A percentile compares a stretch with the other conserved stretches of the same genome.
These are phyloP conservation scores for Dioctria linearis DNA, from an alignment of 2,888 invertebrate species.

Conservation along the genomic window DNA sequence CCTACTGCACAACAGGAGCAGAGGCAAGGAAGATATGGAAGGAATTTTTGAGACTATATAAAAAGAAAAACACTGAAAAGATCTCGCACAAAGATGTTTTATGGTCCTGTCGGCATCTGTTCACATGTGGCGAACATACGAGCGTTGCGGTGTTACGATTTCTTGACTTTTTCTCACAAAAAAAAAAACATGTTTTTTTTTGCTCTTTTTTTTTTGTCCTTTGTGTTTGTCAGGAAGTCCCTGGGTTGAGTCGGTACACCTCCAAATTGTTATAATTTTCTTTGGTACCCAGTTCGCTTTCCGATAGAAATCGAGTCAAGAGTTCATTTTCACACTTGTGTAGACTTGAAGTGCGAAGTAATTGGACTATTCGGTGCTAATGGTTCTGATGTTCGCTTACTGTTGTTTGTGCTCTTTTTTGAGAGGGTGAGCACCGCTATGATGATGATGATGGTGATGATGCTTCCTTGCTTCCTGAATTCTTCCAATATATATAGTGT, in stretches of 20 bases:
- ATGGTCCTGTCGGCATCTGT: conserved; percentile 42
- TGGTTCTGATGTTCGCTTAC: conserved; percentile 37
- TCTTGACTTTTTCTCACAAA: neutral
- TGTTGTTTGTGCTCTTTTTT: neutral
- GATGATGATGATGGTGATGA: neutral
- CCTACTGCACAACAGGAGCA: neutral
- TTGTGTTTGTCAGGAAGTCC: conserved; percentile 29
- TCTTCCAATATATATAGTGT: conserved; percentile 28
- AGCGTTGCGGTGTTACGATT: conserved; percentile 35
- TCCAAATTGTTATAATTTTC: conserved; percentile 40
- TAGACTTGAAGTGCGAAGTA: conserved; percentile 49
- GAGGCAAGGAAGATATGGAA: neutral
- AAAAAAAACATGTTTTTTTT: neutral
- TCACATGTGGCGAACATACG: conserved; percentile 49
- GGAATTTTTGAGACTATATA: neutral
- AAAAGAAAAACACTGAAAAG: neutral
- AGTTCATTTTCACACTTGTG: conserved; percentile 48
- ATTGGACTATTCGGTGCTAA: conserved; percentile 51
- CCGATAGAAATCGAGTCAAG: conserved; percentile 31
- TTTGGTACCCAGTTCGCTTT: conserved; percentile 19
- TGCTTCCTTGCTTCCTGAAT: conserved; percentile 3
- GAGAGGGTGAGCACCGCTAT: neutral
- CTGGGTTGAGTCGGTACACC: neutral
- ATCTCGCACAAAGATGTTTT: conserved; percentile 35
- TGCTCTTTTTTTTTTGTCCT: neutral